A percentile compares a stretch with the other conserved stretches of the same genome.
Evolutionary conservation across 1,140 invertebrate species (phyloP).

Genomic region (Kradibia gibbosae): DNA sequence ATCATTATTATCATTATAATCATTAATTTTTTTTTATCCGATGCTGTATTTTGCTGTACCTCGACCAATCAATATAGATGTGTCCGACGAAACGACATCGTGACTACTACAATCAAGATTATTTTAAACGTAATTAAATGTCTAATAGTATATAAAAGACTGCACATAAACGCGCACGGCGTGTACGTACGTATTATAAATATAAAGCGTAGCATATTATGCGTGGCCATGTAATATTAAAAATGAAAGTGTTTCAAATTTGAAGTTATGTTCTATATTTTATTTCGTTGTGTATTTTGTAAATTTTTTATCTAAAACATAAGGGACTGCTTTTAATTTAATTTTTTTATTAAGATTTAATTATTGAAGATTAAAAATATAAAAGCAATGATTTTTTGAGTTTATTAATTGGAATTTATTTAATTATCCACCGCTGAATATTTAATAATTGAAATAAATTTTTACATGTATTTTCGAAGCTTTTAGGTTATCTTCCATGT

Average conservation of each 20-base stretch:
- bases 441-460: too few relatives aligned
- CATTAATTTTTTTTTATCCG: neutral
- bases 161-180: constrained; percentile 21
- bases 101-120: constrained; percentile 17
- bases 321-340: constrained; percentile 31
- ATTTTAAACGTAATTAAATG: constrained; percentile 35
- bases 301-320: constrained; percentile 31
- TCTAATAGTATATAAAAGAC: neutral
- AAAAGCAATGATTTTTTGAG: neutral
- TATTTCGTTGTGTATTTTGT: constrained; percentile 27
- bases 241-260: constrained; percentile 18
- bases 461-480: too few relatives aligned
- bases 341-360: constrained; percentile 34
- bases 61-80: constrained; percentile 9
- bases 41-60: neutral
- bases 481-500: too few relatives aligned
- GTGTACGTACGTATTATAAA: neutral
- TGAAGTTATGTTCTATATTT: neutral
- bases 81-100: neutral
- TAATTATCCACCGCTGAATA: too few relatives aligned
- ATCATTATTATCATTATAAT: neutral
- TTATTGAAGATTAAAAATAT: constrained; percentile 18
- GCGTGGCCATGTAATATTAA: neutral
- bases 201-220: too few relatives aligned
- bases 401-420: constrained; percentile 9